These are phyloP conservation scores for Amyelois transitella DNA, from an alignment of 1,140 invertebrate genomes.

Conservation along the genomic window DNA sequence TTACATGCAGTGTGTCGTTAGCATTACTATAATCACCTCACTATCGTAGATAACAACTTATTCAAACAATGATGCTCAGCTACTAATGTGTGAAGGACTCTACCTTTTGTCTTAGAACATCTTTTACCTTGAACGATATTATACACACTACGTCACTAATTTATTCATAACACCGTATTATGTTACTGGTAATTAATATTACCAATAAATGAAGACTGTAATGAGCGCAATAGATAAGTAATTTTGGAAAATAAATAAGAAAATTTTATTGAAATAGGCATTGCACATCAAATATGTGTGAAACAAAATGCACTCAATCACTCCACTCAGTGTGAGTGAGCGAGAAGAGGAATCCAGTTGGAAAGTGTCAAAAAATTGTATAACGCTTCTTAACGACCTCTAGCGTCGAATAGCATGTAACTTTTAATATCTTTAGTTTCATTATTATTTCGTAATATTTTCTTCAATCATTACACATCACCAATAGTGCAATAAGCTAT, in stretches of 20 bases:
- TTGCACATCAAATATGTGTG: neutral
- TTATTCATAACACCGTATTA: neutral
- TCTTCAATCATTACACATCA: neutral
- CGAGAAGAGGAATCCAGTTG: neutral
- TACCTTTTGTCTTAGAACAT: conserved; percentile 59
- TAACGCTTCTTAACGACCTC: neutral
- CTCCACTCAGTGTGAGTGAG: neutral
- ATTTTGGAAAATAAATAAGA: neutral
- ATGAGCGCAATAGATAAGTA: no score
- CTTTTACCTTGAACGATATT: conserved; percentile 54
- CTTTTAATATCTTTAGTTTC: neutral
- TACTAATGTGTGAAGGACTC: conserved; percentile 68
- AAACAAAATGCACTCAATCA: neutral
- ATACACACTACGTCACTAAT: conserved; percentile 22
- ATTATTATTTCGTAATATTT: neutral
- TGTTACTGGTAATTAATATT: neutral
- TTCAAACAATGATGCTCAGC: conserved; percentile 58
- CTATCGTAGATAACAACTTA: conserved; percentile 45
- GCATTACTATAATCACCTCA: conserved; percentile 61
- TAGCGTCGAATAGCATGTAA: neutral
- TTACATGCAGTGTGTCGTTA: conserved; percentile 65
- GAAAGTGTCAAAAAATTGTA: neutral
- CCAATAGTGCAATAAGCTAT: no score
- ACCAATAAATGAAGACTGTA: neutral
- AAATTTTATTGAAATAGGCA: no score